A percentile compares a stretch with the other conserved stretches of the same genome.
phyloP scores from a whole-genome alignment of 1,140 invertebrate genomes.

The Ips typographus region DNA sequence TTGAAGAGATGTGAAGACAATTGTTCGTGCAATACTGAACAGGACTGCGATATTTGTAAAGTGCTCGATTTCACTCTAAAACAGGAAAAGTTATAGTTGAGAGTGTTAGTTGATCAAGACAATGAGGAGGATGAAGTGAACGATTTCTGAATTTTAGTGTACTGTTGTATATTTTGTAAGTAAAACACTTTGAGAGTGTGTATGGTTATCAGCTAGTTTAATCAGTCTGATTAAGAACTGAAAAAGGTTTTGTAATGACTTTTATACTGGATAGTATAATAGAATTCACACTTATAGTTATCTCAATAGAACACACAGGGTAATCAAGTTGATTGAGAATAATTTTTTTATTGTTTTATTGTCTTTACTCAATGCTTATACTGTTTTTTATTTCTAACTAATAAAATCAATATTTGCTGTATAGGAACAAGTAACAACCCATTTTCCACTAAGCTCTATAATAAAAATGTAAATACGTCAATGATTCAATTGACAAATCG shows the following conservation, averaged over 20 bases:
- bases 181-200: not conserved
- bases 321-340: not conserved
- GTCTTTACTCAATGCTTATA: not conserved
- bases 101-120: slow-evolving; percentile 23
- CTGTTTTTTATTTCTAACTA: no score
- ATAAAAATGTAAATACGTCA: not conserved
- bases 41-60: slow-evolving; percentile 51
- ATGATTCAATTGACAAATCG: not conserved
- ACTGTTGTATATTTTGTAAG: slow-evolving; percentile 2
- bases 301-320: not conserved
- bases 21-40: slow-evolving; percentile 49
- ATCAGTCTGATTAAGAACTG: not conserved
- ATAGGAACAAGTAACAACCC: not conserved
- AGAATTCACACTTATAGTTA: not conserved
- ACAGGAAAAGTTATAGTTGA: slow-evolving; percentile 49
- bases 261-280: not conserved
- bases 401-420: no score
- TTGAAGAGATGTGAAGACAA: slow-evolving; percentile 50
- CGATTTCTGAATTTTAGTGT: not conserved
- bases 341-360: not conserved
- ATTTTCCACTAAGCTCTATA: not conserved
- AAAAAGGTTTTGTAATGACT: not conserved
- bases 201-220: not conserved
- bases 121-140: not conserved
- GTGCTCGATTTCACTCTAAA: slow-evolving; percentile 51